Evolutionary conservation across 1,140 invertebrate genomes (phyloP), one percentile per base, ranked within the genome.

Genomic region (Solen grandis): DNA sequence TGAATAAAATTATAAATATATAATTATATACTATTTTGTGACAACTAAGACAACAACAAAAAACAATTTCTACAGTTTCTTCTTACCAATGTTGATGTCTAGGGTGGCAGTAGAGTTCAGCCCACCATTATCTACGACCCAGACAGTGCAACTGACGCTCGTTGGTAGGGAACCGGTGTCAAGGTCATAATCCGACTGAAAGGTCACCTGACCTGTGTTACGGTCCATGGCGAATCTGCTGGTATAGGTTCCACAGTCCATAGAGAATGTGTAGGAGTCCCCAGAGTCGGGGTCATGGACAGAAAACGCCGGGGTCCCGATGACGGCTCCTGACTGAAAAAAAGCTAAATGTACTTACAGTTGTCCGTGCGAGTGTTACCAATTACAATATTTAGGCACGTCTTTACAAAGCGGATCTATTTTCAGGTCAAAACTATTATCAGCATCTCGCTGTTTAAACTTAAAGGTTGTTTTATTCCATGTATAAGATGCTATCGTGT

Each of bases 111-210:
- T 75, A 19, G 50, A 38, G 19, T 57, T 75, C 8, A 75, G 31
- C 8, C 60, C 73, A 3, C 59, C 41, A 1, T 10, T 25, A 27
- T 75, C 73, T 46, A 41, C 54, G 2, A 52, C 73, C 2, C 38
- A 63, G n/a, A 75, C 73, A 13, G 36, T 75, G 31, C 73, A 75
- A 2, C 14, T 63, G 29, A 63, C 59, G 19, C 22, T 33, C 3
- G 59, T 13, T 19, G 59, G 73, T 13, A 63, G 19, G 3, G 57
- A 46, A 1, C 29, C 16, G 3, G 25, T n/a, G 60, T 75, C 73
- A 31, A 75, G 36, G 41, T 75, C 73, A 35, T 75, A 75, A n/a
- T 75, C 46, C 1, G 73, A 63, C 22, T 62, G 60, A 29, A 31
- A 75, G 35, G 35, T 75, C 33, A 75, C 57, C 38, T 63, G 69